Evolutionary conservation across 2,888 invertebrate genomes (phyloP).

Genomic region (Athrips mouffetella): DNA sequence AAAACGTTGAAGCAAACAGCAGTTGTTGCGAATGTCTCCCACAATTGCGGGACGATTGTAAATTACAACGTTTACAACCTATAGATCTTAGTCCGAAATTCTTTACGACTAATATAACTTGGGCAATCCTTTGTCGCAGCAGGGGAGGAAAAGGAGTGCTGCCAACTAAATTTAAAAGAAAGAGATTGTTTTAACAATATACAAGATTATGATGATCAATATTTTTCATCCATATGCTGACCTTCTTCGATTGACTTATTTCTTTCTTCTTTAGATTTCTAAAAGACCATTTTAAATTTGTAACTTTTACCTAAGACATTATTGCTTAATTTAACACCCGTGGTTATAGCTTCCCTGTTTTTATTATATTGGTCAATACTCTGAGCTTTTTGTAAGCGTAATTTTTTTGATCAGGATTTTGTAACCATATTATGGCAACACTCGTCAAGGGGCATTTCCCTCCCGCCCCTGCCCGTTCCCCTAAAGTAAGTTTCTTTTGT

Average conservation of each 20-base stretch:
- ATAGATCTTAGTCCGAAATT: constrained; percentile 75
- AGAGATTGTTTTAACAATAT: neutral
- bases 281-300: no score
- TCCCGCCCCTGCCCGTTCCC: neutral
- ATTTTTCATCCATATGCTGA: neutral
- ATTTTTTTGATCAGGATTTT: no score
- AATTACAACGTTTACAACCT: constrained; percentile 72
- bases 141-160: constrained; percentile 27
- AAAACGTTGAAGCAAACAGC: constrained; percentile 75
- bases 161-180: constrained; percentile 22
- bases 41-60: constrained; percentile 73
- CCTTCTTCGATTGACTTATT: no score
- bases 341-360: no score
- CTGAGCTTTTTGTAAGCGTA: no score
- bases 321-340: no score
- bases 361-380: no score
- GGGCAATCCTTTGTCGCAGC: constrained; percentile 73
- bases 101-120: constrained; percentile 76
- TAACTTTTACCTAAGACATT: no score
- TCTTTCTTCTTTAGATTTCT: no score
- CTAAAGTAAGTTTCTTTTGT: constrained; percentile 69
- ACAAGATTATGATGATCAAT: no score
- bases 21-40: constrained; percentile 74
- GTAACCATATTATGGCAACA: neutral
- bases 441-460: neutral